Evolutionary conservation across 2,888 invertebrate species (phyloP).

Genomic region (Masnerella sp.): DNA sequence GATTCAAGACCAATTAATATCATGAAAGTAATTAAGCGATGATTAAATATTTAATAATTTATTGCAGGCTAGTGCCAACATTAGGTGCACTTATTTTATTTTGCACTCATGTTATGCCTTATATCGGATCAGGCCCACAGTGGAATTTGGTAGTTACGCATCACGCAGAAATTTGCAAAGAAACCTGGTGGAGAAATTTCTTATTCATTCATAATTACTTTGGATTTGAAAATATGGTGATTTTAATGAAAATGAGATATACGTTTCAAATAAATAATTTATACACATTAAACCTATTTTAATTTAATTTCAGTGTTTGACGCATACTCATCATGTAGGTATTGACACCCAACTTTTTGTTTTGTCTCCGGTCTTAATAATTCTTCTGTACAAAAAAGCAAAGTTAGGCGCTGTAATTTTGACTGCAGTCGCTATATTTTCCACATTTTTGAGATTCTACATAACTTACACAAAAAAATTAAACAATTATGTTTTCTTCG

Average conservation of each 20-base stretch:
- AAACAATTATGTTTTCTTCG: conserved; percentile 84
- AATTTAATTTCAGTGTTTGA: conserved; percentile 80
- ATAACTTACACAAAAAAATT: conserved; percentile 81
- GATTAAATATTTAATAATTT: conserved; percentile 6
- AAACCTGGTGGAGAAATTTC: conserved; percentile 85
- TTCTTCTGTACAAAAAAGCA: conserved; percentile 82
- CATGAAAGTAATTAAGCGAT: too few species aligned
- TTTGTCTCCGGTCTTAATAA: conserved; percentile 81
- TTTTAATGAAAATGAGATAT: background rate
- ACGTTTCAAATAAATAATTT: background rate
- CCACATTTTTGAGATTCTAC: conserved; percentile 82
- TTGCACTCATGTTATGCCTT: conserved; percentile 83
- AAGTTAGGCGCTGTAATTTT: conserved; percentile 78
- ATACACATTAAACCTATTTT: background rate
- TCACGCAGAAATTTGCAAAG: conserved; percentile 84
- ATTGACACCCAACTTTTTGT: conserved; percentile 85
- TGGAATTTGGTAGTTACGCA: conserved; percentile 85
- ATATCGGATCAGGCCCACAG: conserved; percentile 82
- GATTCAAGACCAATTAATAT: too few species aligned
- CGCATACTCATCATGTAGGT: conserved; percentile 85
- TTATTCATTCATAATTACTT: conserved; percentile 86
- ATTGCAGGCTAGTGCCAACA: conserved; percentile 81
- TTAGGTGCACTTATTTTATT: conserved; percentile 83
- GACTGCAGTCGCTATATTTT: conserved; percentile 78
- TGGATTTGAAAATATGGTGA: conserved; percentile 84